Evolutionary conservation across 2,113 vertebrate species (phyloP).

Genomic region (Anhinga anhinga): DNA sequence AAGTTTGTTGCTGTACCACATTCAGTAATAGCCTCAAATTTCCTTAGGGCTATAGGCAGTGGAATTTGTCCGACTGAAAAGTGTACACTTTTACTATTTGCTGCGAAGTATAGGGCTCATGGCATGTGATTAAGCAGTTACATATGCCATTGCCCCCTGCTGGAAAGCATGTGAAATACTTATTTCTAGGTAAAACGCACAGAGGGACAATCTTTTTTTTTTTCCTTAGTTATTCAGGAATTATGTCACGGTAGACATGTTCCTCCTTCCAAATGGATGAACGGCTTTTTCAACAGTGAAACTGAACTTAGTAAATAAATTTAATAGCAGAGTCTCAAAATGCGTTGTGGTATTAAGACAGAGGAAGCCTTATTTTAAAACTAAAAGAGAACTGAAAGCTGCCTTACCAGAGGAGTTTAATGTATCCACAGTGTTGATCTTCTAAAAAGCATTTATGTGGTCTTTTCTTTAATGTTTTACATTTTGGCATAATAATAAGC

Average conservation of each 20-base stretch:
- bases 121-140: not conserved
- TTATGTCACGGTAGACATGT: not conserved
- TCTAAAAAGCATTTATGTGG: not conserved
- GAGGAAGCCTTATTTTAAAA: not conserved
- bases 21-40: not conserved
- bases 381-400: not conserved
- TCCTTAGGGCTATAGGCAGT: not conserved
- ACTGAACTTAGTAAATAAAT: not conserved
- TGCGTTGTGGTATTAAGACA: not conserved
- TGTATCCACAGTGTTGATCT: too few relatives aligned
- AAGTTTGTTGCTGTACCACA: not conserved
- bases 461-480: not conserved
- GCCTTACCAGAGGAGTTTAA: not conserved
- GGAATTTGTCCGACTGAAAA: not conserved
- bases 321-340: not conserved
- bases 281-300: not conserved
- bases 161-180: not conserved
- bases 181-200: not conserved
- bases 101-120: not conserved
- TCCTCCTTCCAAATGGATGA: not conserved
- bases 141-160: slow-evolving; percentile 2
- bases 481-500: not conserved
- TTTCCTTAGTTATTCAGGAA: not conserved
- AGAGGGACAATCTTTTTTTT: not conserved
- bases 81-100: fast-evolving